These are phyloP conservation scores for Lampris incognitus DNA, from an alignment of 2,113 vertebrate genomes.

Conservation along the genomic window DNA sequence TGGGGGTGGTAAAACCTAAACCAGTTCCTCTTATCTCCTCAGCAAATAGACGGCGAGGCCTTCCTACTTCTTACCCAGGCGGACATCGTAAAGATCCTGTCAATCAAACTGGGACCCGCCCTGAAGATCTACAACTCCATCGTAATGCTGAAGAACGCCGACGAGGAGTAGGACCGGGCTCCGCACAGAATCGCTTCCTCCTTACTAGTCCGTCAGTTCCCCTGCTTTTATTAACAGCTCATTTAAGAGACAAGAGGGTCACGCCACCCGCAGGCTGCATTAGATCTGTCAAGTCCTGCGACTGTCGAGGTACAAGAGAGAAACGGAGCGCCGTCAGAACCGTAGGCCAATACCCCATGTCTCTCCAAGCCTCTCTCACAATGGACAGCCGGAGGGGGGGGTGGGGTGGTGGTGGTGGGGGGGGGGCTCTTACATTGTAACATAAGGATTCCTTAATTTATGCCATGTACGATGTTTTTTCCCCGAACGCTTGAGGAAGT, in stretches of 20 bases:
- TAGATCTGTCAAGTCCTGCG: slow-evolving; percentile 11
- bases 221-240: slow-evolving; percentile 6
- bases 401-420: not conserved
- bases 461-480: slow-evolving; percentile 62
- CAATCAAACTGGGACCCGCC: slow-evolving; percentile 92
- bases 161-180: slow-evolving; percentile 77
- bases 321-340: slow-evolving; percentile 32
- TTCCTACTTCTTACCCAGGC: slow-evolving; percentile 94
- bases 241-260: slow-evolving; percentile 4
- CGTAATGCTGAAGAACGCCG: slow-evolving; percentile 90
- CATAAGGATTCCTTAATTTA: slow-evolving; percentile 36
- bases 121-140: slow-evolving; percentile 95
- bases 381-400: slow-evolving; percentile 39
- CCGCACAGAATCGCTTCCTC: not conserved
- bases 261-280: slow-evolving; percentile 10
- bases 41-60: slow-evolving; percentile 94
- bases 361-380: slow-evolving; percentile 31
- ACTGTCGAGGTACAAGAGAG: slow-evolving; percentile 2
- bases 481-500: slow-evolving; percentile 39
- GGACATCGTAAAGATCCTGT: slow-evolving; percentile 93
- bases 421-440: slow-evolving; percentile 38
- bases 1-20: not conserved
- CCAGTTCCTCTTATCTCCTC: slow-evolving; percentile 14
- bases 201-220: not conserved
- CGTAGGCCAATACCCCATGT: slow-evolving; percentile 29